Evolutionary conservation across 2,113 vertebrate species (phyloP), one percentile per base, ranked within the genome.

Genomic region (Ameiurus melas): DNA sequence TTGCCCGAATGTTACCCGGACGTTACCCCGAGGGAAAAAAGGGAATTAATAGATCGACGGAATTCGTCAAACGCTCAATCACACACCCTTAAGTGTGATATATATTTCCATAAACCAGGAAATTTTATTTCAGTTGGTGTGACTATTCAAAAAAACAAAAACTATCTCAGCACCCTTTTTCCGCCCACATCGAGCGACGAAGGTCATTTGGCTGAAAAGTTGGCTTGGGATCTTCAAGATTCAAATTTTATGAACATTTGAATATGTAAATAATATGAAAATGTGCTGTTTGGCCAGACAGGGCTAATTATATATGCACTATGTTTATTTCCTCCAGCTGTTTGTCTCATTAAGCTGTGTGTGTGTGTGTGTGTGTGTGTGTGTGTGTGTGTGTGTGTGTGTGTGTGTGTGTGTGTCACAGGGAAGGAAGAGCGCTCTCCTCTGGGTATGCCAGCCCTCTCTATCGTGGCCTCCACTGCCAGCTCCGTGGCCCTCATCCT

Each of bases 381-480:
- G n/a, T 64, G 19, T 53, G 1, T 47, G n/a, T n/a, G n/a, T n/a
- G 19, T 53, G 1, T 47, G n/a, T 58, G 88, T 14, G 20, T 68
- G 27, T 58, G 30, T 89, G 71, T 86, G 62, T 62, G 17, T 88
- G 75, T 73, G 77, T 87, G 91, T 91, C 92, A 12, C 89, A 99
- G 98, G 97, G 77, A 98, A 97, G 94, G 97, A 97, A 57, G 94
- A 95, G 1, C 96, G 94, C 87, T 94, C 97, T 0, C 92, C 96
- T 0, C 94, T 98, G 14, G 97, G 96, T 27, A 97, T 98, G 66
- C 97, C 98, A 47, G 96, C 98, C 0, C 94, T 99, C 30, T 98
- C 98, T 75, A 98, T 99, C 55, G 97, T 99, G 91, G 97, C 97
- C 6, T 97, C 97, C 89, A 99, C 99, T 27, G 98, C 98, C 1